phyloP scores from a whole-genome alignment of 2,888 invertebrate genomes.

The Trimorus sp. region DNA sequence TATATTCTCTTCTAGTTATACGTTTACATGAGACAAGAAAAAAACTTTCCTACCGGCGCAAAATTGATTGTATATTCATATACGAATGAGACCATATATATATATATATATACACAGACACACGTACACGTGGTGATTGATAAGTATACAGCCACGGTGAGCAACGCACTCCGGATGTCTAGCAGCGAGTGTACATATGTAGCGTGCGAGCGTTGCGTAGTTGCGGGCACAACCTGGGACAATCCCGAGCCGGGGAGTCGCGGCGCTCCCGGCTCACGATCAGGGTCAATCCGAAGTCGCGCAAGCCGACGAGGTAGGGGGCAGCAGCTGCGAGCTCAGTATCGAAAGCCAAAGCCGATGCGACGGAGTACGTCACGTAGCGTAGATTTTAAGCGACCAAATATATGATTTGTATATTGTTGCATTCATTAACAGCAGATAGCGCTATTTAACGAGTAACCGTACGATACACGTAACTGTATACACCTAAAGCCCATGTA shows the following conservation, averaged over 20 bases:
- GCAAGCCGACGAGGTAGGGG: conserved; percentile 1
- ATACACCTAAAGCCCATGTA: conserved; percentile 24
- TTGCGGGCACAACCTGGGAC: conserved; percentile 57
- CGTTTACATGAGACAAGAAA: conserved; percentile 47
- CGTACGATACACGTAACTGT: conserved; percentile 24
- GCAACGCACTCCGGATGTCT: not conserved
- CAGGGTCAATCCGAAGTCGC: conserved; percentile 42
- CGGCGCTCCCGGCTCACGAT: conserved; percentile 54
- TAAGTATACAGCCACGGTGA: too few species aligned
- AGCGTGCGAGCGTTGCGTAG: conserved; percentile 49
- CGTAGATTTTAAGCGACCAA: conserved; percentile 7
- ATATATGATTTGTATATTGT: conserved; percentile 41
- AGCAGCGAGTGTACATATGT: conserved; percentile 43
- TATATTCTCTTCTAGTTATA: conserved; percentile 78
- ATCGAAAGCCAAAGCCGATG: conserved; percentile 50
- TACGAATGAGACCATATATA: conserved; percentile 56
- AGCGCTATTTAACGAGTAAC: conserved; percentile 22
- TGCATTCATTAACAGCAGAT: conserved; percentile 29
- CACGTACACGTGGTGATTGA: too few species aligned
- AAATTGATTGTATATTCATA: conserved; percentile 74
- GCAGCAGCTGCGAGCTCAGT: not conserved
- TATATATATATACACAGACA: conserved; percentile 31
- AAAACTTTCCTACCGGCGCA: conserved; percentile 76
- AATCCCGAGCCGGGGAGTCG: conserved; percentile 61
- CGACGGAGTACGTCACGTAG: conserved; percentile 26